phyloP scores from a whole-genome alignment of 2,888 invertebrate species.

The Idaea aversata region DNA sequence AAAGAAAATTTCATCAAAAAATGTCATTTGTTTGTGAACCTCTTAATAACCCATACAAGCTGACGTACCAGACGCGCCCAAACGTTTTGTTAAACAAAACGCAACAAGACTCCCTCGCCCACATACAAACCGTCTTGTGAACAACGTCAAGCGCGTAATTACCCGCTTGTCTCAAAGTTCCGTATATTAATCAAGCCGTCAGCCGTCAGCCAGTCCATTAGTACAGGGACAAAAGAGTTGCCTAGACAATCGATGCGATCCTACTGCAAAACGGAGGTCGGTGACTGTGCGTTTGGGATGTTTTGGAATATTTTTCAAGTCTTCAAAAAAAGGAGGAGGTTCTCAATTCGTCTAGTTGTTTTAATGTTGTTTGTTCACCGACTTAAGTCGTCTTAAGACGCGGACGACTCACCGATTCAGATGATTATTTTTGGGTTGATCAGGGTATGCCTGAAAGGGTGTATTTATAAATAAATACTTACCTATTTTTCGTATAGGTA shows the following conservation, averaged over 20 bases:
- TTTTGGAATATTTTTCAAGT: not conserved
- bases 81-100: not conserved
- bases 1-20: too few relatives aligned
- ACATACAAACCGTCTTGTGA: not conserved
- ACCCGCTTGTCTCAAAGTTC: slow-evolving; percentile 11
- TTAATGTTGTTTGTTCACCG: too few relatives aligned
- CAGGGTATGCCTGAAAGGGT: too few relatives aligned
- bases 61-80: not conserved
- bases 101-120: not conserved
- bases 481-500: too few relatives aligned
- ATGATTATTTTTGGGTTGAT: too few relatives aligned
- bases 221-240: slow-evolving; percentile 24
- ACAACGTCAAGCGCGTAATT: slow-evolving; percentile 4
- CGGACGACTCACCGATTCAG: too few relatives aligned
- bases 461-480: too few relatives aligned
- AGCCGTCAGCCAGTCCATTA: slow-evolving; percentile 19
- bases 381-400: too few relatives aligned
- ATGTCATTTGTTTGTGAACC: too few relatives aligned
- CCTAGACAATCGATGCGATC: slow-evolving; percentile 29
- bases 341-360: too few relatives aligned
- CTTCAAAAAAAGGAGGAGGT: not conserved
- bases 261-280: slow-evolving; percentile 19
- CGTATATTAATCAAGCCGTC: slow-evolving; percentile 23
- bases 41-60: too few relatives aligned
- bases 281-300: slow-evolving; percentile 13